Base-by-base conservation (phyloP, 2,797 vertebrate species). In the Neoniphon sammara region DNA sequence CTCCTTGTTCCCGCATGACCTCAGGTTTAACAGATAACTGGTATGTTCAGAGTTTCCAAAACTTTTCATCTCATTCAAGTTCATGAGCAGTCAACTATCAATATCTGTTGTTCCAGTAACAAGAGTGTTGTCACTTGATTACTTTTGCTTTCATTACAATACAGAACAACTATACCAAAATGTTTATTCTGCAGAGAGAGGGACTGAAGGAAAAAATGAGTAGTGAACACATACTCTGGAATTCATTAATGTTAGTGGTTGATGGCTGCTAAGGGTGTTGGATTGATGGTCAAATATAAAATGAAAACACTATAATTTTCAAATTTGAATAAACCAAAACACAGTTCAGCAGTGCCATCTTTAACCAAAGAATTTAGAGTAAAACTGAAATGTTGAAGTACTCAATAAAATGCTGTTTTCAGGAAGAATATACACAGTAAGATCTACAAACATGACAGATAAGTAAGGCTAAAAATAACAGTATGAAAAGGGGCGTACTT, bases 401-500 rank as follows among this genome's bases (percentile, higher is more conserved):
- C 4, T 4, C 42, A 4, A 44, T 44, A 2, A 12, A 44, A 44
- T 4, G 14, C 14, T 17, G 15, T 6, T 53, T 23, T 20, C 10
- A 42, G 1, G 7, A 3, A 39, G 8, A 9, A 62, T 23, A 39
- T 9, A 31, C 47, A 20, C 56, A 25, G 27, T 8, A 20, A 5
- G 10, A 17, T 55, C 64, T 53, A 4, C 18, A 23, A 11, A 11
- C n/a, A 49, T 69, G n/a, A 44, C 27, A 23, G 54, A 17, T 12
- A 36, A 44, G 56, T 21, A 73, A 21, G 34, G 11, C 17, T 27
- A 46, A 31, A 39, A 30, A 44, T 20, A 52, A 18, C 2, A 81
- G 68, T 12, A 63, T 34, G 7, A 75, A n/a, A 15, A 63, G 23
- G 83, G 62, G 87, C 95, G 90, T 98, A 99, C 98, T 97, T 98